Percentiles rank a stretch among this genome's conserved stretches.
phyloP scores from a whole-genome alignment of 2,113 vertebrate species.

The Catharus fuscescens region DNA sequence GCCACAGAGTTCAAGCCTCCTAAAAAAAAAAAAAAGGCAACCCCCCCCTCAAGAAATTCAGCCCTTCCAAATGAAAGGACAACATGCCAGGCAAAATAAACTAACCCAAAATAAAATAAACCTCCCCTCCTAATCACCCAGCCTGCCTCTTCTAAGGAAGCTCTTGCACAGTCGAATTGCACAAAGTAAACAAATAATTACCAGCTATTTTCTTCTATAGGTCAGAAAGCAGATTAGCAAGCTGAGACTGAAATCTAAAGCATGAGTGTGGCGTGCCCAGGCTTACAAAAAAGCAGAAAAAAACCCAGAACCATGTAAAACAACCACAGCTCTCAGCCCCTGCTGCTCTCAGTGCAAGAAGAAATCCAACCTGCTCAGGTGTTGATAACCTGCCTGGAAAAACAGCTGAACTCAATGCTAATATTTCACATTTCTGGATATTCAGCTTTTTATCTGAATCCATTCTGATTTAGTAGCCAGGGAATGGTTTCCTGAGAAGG shows the following conservation, averaged over 20 bases:
- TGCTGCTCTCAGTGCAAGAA: background rate
- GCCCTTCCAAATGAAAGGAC: background rate
- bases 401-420: background rate
- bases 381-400: background rate
- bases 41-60: background rate
- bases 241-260: background rate
- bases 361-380: background rate
- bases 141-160: background rate
- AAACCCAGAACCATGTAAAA: background rate
- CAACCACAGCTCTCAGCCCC: background rate
- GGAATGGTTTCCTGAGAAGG: background rate
- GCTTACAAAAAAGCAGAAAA: background rate
- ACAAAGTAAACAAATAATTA: conserved; percentile 15
- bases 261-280: accelerated
- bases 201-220: background rate
- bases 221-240: conserved; percentile 3
- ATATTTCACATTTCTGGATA: background rate
- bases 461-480: background rate
- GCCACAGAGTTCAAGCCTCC: background rate
- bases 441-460: background rate
- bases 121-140: background rate
- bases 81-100: background rate
- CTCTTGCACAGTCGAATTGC: background rate
- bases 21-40: background rate
- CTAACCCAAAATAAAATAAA: background rate